Percentiles rank a stretch among this genome's conserved stretches.
These are phyloP conservation scores for Xestia c-nigrum DNA, from an alignment of 2,888 invertebrate species.

Conservation along the genomic window DNA sequence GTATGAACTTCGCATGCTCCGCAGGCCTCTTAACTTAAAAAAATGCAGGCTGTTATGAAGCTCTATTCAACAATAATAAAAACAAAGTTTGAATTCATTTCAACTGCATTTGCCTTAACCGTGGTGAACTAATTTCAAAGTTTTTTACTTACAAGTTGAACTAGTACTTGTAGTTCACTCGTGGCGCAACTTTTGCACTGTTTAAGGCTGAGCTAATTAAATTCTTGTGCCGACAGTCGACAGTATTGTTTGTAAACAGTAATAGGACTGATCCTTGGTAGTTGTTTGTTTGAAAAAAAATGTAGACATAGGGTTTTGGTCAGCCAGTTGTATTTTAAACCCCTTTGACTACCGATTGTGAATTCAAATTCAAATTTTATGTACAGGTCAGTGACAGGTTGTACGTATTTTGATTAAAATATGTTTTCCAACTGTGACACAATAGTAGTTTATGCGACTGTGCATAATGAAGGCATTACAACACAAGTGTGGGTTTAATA, in stretches of 20 bases:
- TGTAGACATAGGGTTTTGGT: no score
- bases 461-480: no score
- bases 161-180: slow-evolving; percentile 40
- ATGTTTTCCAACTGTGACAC: no score
- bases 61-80: neutral
- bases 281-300: neutral
- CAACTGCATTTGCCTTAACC: slow-evolving; percentile 37
- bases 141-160: slow-evolving; percentile 59
- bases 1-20: no score
- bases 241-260: slow-evolving; percentile 5
- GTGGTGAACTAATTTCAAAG: slow-evolving; percentile 63
- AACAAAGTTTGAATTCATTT: neutral
- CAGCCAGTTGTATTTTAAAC: no score
- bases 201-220: slow-evolving; percentile 63
- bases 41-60: neutral
- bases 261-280: neutral
- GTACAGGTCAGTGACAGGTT: no score
- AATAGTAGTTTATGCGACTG: no score
- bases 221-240: slow-evolving; percentile 24
- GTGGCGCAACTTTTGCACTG: slow-evolving; percentile 46
- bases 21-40: no score
- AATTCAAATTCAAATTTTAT: no score
- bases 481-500: no score
- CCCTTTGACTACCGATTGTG: no score
- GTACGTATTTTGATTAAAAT: no score